Evolutionary conservation across 1,140 invertebrate genomes (phyloP).

Genomic region (Drosophila orosa): DNA sequence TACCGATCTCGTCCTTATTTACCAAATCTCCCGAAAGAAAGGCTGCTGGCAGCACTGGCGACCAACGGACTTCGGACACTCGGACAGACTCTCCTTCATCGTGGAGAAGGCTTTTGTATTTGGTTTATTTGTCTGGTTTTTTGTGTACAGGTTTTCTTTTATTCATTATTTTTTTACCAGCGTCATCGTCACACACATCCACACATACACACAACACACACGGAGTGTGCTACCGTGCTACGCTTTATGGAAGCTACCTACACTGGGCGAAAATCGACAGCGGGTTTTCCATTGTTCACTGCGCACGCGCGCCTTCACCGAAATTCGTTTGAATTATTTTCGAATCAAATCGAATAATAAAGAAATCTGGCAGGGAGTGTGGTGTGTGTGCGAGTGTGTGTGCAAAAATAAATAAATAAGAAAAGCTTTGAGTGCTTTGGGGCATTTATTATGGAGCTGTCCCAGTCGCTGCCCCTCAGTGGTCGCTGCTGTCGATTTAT

Average conservation of each 20-base stretch:
- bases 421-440: conserved; percentile 63
- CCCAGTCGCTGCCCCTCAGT: conserved; percentile 36
- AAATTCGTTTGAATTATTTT: conserved; percentile 47
- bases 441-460: conserved; percentile 58
- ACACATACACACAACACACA: conserved; percentile 33
- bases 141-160: conserved; percentile 81
- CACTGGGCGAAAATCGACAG: conserved; percentile 61
- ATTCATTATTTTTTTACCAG: conserved; percentile 81
- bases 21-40: neutral
- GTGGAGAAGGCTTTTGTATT: conserved; percentile 71
- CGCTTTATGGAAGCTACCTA: conserved; percentile 58
- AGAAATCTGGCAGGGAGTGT: conserved; percentile 39
- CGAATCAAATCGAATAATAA: conserved; percentile 63
- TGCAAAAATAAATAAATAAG: conserved; percentile 55
- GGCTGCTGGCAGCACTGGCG: conserved; percentile 5
- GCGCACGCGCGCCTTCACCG: conserved; percentile 46
- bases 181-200: conserved; percentile 64
- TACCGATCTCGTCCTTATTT: neutral
- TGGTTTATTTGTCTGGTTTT: conserved; percentile 66
- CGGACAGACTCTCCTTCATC: conserved; percentile 7
- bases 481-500: conserved; percentile 44
- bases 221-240: conserved; percentile 71
- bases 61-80: conserved; percentile 18
- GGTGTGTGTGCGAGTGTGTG: conserved; percentile 18
- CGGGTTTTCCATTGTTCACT: conserved; percentile 25